These are phyloP conservation scores for Syrmaticus mikado DNA, from an alignment of 2,113 vertebrate species.

Conservation along the genomic window DNA sequence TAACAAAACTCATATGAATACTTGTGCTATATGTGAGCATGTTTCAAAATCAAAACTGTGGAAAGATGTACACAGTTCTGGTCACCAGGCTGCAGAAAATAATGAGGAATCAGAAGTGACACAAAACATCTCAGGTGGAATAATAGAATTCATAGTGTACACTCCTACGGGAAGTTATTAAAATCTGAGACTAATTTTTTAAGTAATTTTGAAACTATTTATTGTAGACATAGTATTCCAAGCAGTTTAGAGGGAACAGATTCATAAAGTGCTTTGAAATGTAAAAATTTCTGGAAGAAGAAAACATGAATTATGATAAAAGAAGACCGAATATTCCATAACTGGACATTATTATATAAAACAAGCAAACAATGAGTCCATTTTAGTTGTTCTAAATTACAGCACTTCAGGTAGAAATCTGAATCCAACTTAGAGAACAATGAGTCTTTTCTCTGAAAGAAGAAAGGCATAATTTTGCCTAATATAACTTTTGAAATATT, in stretches of 20 bases:
- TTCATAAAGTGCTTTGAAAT: background rate
- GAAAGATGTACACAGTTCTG: background rate
- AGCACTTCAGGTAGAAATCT: background rate
- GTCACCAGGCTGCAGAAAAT: background rate
- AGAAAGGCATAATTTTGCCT: background rate
- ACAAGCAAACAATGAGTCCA: background rate
- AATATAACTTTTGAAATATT: background rate
- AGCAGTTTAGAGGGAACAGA: background rate
- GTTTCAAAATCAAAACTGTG: background rate
- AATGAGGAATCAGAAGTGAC: background rate
- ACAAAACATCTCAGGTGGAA: background rate
- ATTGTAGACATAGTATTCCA: background rate
- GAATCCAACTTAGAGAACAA: background rate
- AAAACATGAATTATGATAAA: background rate
- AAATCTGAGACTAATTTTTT: background rate
- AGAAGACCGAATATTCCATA: background rate
- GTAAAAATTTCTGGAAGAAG: background rate
- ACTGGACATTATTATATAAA: background rate
- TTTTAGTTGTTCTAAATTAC: background rate
- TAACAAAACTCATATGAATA: background rate
- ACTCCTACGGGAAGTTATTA: background rate
- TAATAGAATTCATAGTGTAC: background rate
- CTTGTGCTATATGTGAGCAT: background rate
- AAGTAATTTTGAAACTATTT: background rate
- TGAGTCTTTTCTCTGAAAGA: background rate